phyloP scores from a whole-genome alignment of 1,140 invertebrate species.

The Trinorchestia longiramus region DNA sequence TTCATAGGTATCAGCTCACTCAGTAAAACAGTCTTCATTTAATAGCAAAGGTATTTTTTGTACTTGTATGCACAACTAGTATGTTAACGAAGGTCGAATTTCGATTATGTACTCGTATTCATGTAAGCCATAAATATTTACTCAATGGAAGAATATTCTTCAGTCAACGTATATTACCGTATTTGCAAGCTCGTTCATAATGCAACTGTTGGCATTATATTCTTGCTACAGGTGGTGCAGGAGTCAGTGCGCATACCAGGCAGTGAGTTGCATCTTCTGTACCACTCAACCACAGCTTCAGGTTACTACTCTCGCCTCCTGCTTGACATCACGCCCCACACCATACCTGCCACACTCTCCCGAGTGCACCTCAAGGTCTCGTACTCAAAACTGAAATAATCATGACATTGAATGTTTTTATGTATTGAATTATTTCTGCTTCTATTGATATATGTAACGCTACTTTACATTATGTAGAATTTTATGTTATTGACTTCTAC shows the following conservation, averaged over 20 bases:
- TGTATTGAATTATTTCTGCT: background rate
- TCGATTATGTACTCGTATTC: too few relatives aligned
- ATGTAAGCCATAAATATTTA: too few relatives aligned
- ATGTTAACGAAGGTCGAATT: too few relatives aligned
- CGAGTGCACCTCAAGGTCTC: conserved; percentile 80
- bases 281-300: conserved; percentile 90
- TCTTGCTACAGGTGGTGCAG: conserved; percentile 84
- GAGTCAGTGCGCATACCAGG: conserved; percentile 94
- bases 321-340: conserved; percentile 86
- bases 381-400: background rate
- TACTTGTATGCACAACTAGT: too few relatives aligned
- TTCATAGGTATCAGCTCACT: too few relatives aligned
- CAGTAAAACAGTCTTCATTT: too few relatives aligned
- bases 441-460: background rate
- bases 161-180: too few relatives aligned
- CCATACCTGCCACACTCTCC: conserved; percentile 83
- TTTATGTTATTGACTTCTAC: background rate
- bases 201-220: too few relatives aligned
- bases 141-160: too few relatives aligned
- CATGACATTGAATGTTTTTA: background rate
- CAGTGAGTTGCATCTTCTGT: conserved; percentile 88
- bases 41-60: too few relatives aligned
- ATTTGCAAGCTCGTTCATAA: too few relatives aligned
- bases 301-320: conserved; percentile 93
- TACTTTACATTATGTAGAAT: background rate